Conservation (phyloP, 2,113 vertebrate genomes). For the Pavo muticus region DNA sequence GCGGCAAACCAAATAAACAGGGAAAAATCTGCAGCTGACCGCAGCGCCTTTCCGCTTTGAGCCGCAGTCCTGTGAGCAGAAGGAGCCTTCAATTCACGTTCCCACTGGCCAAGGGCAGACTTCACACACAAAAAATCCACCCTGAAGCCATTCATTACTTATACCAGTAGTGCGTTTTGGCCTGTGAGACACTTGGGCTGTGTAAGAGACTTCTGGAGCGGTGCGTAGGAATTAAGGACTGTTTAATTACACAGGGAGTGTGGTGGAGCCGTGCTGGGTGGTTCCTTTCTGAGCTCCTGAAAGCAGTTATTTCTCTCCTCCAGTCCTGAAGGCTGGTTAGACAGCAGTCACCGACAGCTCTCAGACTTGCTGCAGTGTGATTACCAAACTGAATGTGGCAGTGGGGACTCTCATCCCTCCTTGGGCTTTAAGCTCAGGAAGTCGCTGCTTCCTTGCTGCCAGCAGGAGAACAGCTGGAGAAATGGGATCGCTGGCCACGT, state of each 20-base stretch:
- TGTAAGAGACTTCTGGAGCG: not conserved
- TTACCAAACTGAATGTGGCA: not conserved
- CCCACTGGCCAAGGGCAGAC: not conserved
- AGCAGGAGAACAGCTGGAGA: not conserved
- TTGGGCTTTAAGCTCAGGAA: not conserved
- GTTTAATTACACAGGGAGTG: not conserved
- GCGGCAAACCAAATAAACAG: constrained; percentile 52
- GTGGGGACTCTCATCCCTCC: not conserved
- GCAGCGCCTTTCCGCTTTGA: not conserved
- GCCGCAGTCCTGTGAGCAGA: not conserved
- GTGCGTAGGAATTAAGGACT: fast-evolving
- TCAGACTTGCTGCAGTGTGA: not conserved
- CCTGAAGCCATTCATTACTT: not conserved
- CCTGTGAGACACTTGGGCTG: fast-evolving
- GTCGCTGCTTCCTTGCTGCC: not conserved
- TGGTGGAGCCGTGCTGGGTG: not conserved
- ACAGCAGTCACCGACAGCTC: not conserved
- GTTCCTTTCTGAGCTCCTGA: not conserved
- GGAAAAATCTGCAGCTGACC: not conserved
- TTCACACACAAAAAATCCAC: not conserved
- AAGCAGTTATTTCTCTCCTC: not conserved
- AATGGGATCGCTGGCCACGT: fast-evolving
- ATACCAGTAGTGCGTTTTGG: not conserved
- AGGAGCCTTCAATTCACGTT: not conserved
- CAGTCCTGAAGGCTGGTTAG: not conserved